Percentiles rank a stretch among this genome's conserved stretches.
These are phyloP conservation scores for Ceratina japonica DNA, from an alignment of 1,140 invertebrate species.

Conservation along the genomic window DNA sequence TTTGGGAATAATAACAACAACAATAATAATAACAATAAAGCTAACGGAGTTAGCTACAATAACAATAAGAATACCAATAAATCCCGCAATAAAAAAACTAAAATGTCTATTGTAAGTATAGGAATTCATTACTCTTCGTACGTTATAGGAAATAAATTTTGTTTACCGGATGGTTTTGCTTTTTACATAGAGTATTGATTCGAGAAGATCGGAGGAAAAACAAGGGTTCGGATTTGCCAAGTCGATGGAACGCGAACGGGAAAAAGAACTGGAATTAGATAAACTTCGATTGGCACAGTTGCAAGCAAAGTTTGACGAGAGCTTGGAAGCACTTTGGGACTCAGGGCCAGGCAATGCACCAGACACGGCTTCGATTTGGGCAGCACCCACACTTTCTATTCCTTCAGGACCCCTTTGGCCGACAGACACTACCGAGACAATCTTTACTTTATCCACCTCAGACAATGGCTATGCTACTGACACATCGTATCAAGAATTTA, in stretches of 20 bases:
- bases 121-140: not conserved
- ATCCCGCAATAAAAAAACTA: conserved; percentile 70
- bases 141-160: conserved; percentile 8
- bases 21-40: conserved; percentile 63
- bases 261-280: conserved; percentile 76
- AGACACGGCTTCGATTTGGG: conserved; percentile 76
- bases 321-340: conserved; percentile 83
- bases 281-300: conserved; percentile 82
- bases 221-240: conserved; percentile 74
- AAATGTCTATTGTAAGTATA: conserved; percentile 71
- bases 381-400: conserved; percentile 76
- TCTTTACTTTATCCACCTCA: conserved; percentile 66
- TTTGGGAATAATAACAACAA: conserved; percentile 64
- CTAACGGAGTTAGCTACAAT: conserved; percentile 56
- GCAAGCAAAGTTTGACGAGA: conserved; percentile 84
- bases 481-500: conserved; percentile 67
- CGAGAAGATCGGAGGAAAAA: conserved; percentile 66
- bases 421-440: conserved; percentile 67
- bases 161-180: conserved; percentile 1
- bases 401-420: conserved; percentile 76
- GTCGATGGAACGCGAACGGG: conserved; percentile 75
- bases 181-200: conserved; percentile 60
- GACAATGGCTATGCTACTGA: conserved; percentile 60
- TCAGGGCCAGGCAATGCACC: conserved; percentile 73
- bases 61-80: conserved; percentile 68